Conservation (phyloP, 2,113 vertebrate genomes). For the Gymnogyps californianus region DNA sequence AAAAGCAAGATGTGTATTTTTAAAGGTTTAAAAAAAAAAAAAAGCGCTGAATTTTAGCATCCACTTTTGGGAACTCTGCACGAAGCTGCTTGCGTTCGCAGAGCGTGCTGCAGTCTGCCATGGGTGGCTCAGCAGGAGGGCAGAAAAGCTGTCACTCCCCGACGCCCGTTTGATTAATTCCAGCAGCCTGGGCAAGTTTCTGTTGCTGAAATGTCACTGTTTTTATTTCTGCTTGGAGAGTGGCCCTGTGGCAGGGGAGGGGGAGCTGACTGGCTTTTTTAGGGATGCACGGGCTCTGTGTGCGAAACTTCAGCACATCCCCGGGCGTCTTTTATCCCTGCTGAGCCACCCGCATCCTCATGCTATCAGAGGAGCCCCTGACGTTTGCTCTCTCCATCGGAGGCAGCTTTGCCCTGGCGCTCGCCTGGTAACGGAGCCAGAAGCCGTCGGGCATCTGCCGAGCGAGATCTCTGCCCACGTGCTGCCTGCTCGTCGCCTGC, state of each 20-base stretch:
- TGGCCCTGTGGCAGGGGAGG: not conserved
- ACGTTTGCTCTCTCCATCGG: fast-evolving
- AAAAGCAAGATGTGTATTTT: not conserved
- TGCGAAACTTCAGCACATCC: not conserved
- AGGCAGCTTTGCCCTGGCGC: not conserved
- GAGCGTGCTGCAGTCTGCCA: not conserved
- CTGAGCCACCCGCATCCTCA: not conserved
- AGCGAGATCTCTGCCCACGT: not conserved
- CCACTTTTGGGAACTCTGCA: not conserved
- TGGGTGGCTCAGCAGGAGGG: not conserved
- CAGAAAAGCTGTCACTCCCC: not conserved
- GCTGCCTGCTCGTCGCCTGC: not conserved
- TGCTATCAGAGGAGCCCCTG: not conserved
- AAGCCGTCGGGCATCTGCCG: not conserved
- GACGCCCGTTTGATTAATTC: not conserved
- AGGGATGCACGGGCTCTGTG: not conserved
- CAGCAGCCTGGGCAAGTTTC: not conserved
- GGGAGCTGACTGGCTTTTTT: not conserved
- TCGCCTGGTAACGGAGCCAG: not conserved
- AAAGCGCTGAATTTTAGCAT: not conserved
- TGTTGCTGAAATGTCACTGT: not conserved
- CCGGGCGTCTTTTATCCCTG: not conserved
- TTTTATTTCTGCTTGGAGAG: not conserved
- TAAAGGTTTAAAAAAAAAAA: not conserved
- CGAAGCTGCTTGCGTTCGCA: not conserved